Base-by-base conservation (phyloP, 2,797 vertebrate genomes). In the Brachyalestes nurse region DNA sequence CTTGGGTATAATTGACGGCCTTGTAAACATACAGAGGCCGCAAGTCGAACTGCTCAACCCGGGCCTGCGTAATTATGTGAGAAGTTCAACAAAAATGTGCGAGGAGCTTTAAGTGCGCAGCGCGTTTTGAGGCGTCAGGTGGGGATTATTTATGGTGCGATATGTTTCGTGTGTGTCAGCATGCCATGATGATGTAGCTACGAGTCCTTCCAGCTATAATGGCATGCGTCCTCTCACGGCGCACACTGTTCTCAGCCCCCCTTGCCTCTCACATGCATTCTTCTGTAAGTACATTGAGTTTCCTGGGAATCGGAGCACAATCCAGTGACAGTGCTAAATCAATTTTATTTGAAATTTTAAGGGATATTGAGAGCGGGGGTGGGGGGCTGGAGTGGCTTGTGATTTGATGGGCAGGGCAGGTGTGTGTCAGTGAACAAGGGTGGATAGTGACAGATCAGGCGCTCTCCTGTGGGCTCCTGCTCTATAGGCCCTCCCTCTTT, bases 391-490 rank as follows among this genome's bases (percentile, higher is more conserved):
- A 60, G 74, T 25, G 75, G 93, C 93, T 92, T 91, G 90, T 93
- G 90, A 92, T 93, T 94, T 93, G 93, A 89, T 65, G 88, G 89
- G 91, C 91, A 94, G 93, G 92, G 92, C 95, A 93, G 90, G 84
- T 94, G 94, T 94, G 95, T 93, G 93, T 94, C 96, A 97, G 96
- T 96, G 96, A 96, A 96, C 95, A 96, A 93, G 88, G 87, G 91
- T 86, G 93, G 93, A 92, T 90, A 93, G 93, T 83, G 86, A 90
- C 42, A 40, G 86, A 90, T 87, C 83, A 85, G 84, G 83, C 80
- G 92, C 95, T 97, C 97, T 98, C 97, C 89, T 93, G 96, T 96
- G 97, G 96, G 94, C 93, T 90, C 85, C 85, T 88, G 90, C 87
- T 91, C 93, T 94, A 94, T 94, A 92, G 94, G 95, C 94, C 95